phyloP scores from a whole-genome alignment of 2,797 vertebrate genomes.

The Sebastes miniatus region DNA sequence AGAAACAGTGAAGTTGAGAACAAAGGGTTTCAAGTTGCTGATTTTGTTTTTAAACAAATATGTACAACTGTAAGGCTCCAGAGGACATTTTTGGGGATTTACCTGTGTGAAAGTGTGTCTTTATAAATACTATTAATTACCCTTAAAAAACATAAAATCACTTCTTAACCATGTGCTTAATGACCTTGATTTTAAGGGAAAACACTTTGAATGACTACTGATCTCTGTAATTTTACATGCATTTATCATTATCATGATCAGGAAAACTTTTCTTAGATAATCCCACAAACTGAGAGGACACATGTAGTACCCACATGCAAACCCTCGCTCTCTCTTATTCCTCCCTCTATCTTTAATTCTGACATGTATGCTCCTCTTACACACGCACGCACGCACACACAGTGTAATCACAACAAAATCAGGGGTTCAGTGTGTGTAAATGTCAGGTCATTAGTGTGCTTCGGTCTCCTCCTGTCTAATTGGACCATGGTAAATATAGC shows the following conservation, averaged over 20 bases:
- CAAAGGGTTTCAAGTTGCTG: no score
- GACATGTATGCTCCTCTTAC: not conserved
- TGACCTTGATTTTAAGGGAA: no score
- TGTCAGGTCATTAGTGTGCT: conserved; percentile 74
- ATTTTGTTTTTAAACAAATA: not conserved
- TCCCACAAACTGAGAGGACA: not conserved
- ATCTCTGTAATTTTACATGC: not conserved
- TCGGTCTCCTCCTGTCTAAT: conserved; percentile 67
- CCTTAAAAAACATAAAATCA: no score
- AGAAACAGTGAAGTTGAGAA: no score
- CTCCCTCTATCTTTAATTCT: conserved; percentile 9
- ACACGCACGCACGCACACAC: not conserved
- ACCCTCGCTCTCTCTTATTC: not conserved
- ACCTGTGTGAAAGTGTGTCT: no score
- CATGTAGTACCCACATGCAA: not conserved
- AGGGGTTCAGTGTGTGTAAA: conserved; percentile 67
- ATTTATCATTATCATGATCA: not conserved
- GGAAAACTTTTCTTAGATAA: conserved; percentile 1
- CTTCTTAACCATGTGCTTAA: no score
- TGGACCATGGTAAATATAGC: conserved; percentile 71
- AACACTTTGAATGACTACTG: not conserved
- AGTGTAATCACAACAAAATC: conserved; percentile 66
- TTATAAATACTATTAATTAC: no score
- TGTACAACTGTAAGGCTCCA: not conserved
- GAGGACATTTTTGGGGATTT: no score